Percentiles rank a stretch among this genome's conserved stretches.
phyloP scores from a whole-genome alignment of 2,797 vertebrate genomes.

The Enteromius mattozi region DNA sequence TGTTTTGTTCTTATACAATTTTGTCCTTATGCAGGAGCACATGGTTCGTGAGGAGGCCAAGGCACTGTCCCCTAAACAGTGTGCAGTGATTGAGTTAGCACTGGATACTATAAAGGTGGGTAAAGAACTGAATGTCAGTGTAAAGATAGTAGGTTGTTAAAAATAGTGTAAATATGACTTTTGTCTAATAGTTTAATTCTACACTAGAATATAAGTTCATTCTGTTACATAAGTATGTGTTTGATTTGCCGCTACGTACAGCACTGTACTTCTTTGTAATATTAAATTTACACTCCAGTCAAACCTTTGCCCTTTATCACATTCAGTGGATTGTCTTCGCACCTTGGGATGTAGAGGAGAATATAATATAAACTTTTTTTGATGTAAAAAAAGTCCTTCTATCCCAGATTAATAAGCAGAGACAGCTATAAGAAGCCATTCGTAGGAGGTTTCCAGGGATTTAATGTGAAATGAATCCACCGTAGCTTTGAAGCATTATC shows the following conservation, averaged over 20 bases:
- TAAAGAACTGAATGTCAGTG: conserved; percentile 1
- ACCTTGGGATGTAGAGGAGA: background rate
- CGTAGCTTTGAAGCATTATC: background rate
- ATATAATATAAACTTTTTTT: background rate
- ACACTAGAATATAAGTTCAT: background rate
- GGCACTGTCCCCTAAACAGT: conserved; percentile 94
- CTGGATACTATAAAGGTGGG: conserved; percentile 97
- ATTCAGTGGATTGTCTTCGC: conserved; percentile 6
- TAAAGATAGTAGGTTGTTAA: background rate
- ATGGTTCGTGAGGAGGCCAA: conserved; percentile 98
- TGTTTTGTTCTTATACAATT: background rate
- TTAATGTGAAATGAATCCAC: background rate
- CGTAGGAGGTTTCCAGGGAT: background rate
- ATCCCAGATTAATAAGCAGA: background rate
- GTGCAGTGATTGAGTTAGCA: conserved; percentile 95
- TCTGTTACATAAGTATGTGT: background rate
- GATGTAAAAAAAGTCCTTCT: background rate
- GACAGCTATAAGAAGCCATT: background rate
- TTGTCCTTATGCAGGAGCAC: conserved; percentile 83
- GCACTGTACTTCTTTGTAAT: background rate
- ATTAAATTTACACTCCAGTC: background rate
- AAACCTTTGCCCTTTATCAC: background rate
- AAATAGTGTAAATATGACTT: background rate
- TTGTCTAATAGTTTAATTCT: background rate
- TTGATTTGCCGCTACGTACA: background rate